Evolutionary conservation across 2,888 invertebrate genomes (phyloP), one percentile per base, ranked within the genome.

Genomic region (Lasioglossum morio): DNA sequence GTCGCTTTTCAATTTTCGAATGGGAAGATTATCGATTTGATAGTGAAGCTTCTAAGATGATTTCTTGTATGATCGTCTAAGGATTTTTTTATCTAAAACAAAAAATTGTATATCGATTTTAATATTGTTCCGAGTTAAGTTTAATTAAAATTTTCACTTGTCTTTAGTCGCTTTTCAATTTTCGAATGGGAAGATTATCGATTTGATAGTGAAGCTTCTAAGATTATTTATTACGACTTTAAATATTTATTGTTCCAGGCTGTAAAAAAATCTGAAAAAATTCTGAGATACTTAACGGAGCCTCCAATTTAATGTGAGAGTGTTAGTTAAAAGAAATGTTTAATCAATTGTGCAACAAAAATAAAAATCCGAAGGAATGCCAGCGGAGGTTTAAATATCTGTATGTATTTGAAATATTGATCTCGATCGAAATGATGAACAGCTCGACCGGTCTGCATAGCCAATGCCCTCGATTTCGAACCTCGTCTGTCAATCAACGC

Each of bases 381-480:
- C 53, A 23, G 2, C 2, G 53, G 8, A 23, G 2, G 53, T 23
- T 23, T 8, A 10, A 53, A 53, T 23, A 53, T 53, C 8, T 23
- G 8, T 12, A 40, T 40, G 12, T 53, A 53, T 23, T 23, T 23
- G 23, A 53, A 53, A 53, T 27, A 8, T 72, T 72, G 10, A 4
- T 30, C 8, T 46, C 63, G 10, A n/a, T n/a, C 53, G 4, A 57
- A 57, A 57, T n/a, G n/a, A 3, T n/a, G 10, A n/a, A n/a, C 4
- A 46, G 43, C 8, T 30, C 19, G 23, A 12, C 4, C n/a, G 14
- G 40, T 70, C n/a, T 53, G 57, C 57, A 5, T 19, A 48, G 48
- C 48, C 19, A 72, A 43, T 43, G 72, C 14, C 72, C 72, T 72
- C 43, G 27, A 53, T 53, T 73, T 53, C 53, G 48, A 73, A 40